phyloP scores from a whole-genome alignment of 1,140 invertebrate species.

The Meloidogyne chitwoodi region DNA sequence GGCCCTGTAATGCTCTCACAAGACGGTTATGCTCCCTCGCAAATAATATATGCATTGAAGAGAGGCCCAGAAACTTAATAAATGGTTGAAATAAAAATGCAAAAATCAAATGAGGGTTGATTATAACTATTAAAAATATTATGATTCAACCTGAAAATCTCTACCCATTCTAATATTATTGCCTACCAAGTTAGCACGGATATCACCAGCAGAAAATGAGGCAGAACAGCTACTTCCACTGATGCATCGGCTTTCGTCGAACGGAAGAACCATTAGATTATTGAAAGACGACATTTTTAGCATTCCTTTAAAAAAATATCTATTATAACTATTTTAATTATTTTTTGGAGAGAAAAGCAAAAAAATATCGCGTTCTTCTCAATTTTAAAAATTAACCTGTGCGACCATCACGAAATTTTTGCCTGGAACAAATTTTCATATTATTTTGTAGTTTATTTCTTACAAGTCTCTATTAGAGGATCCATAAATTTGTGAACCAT shows the following conservation, averaged over 20 bases:
- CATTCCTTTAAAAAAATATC: not conserved
- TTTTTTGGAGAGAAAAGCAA: no score
- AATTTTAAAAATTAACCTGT: constrained; percentile 40
- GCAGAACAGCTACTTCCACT: constrained; percentile 45
- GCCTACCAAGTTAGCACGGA: constrained; percentile 48
- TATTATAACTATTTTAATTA: no score
- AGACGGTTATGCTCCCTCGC: constrained; percentile 56
- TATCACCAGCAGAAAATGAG: constrained; percentile 57
- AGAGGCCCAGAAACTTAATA: constrained; percentile 51
- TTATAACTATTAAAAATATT: no score
- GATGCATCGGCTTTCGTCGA: constrained; percentile 52
- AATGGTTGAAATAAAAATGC: not conserved
- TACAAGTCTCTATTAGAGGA: constrained; percentile 52
- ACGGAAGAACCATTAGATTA: constrained; percentile 51
- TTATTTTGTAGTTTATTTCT: not conserved
- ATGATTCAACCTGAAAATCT: not conserved
- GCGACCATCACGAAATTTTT: constrained; percentile 57
- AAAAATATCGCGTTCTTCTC: no score
- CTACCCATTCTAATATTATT: not conserved
- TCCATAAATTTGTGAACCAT: constrained; percentile 59
- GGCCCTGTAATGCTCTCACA: not conserved
- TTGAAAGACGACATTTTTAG: constrained; percentile 58
- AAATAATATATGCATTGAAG: constrained; percentile 57
- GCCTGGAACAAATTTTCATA: not conserved
- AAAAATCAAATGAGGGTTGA: not conserved